Evolutionary conservation across 2,113 vertebrate genomes (phyloP).

Genomic region (Atrichornis clamosus): DNA sequence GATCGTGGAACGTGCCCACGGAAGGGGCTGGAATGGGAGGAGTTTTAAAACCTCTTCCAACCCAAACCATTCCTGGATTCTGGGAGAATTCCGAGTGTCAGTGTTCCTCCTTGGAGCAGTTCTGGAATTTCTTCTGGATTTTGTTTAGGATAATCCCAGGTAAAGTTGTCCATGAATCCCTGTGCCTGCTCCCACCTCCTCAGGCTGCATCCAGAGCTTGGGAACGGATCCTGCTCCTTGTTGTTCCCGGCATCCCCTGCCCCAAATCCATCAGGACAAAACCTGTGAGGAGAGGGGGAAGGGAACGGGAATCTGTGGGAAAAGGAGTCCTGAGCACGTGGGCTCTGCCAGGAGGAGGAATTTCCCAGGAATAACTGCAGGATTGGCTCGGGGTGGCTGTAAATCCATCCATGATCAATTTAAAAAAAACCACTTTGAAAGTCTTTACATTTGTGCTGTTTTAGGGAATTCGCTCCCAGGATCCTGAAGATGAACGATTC

Average conservation of each 20-base stretch:
- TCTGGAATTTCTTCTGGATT: too few relatives aligned
- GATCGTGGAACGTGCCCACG: neutral
- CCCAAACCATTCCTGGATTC: neutral
- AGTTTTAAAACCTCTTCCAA: neutral
- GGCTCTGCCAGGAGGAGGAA: neutral
- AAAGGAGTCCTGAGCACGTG: fast-evolving
- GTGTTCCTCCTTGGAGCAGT: neutral
- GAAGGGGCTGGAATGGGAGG: neutral
- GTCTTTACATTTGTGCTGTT: neutral
- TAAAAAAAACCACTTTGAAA: neutral
- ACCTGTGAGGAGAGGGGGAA: neutral
- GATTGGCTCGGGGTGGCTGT: neutral
- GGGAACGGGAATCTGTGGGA: neutral
- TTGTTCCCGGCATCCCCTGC: neutral
- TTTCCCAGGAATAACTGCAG: neutral
- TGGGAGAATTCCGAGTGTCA: neutral
- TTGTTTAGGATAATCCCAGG: too few relatives aligned
- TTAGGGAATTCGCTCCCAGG: neutral
- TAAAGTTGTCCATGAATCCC: neutral
- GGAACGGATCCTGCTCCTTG: neutral
- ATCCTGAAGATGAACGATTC: neutral
- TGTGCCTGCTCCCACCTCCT: neutral
- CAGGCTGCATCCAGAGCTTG: neutral
- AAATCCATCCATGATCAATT: neutral
- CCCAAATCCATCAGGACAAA: neutral